phyloP scores from a whole-genome alignment of 2,888 invertebrate species.

The Bursaphelenchus okinawaensis region DNA sequence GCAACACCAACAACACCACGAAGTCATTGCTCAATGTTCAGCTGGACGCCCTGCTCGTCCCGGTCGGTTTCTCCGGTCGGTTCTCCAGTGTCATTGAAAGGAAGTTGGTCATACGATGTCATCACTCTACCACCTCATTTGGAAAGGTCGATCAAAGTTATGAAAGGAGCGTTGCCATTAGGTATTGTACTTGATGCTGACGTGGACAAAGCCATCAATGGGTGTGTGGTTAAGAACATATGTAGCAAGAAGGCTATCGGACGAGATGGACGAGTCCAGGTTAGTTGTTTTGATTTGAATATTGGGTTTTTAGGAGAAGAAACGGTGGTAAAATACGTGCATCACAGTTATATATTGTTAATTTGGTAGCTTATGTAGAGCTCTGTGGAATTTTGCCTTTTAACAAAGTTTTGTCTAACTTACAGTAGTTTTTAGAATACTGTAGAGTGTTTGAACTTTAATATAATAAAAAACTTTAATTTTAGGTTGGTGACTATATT shows the following conservation, averaged over 20 bases:
- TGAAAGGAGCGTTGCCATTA: conserved; percentile 64
- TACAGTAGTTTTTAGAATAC: neutral
- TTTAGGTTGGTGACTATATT: conserved; percentile 63
- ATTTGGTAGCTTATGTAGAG: neutral
- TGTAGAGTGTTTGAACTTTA: neutral
- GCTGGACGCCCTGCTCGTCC: conserved; percentile 49
- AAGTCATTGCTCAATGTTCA: conserved; percentile 55
- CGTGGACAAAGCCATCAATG: conserved; percentile 65
- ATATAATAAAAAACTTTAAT: conserved; percentile 14
- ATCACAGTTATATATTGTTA: neutral
- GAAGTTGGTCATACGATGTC: conserved; percentile 52
- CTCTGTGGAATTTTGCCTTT: neutral
- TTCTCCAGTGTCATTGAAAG: conserved; percentile 42
- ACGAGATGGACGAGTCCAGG: conserved; percentile 64
- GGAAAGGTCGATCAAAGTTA: conserved; percentile 64
- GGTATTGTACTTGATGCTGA: conserved; percentile 64
- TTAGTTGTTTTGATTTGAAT: conserved; percentile 15
- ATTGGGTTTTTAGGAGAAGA: too few relatives aligned
- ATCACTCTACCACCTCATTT: conserved; percentile 57
- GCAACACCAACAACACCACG: conserved; percentile 33
- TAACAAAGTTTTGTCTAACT: conserved; percentile 20
- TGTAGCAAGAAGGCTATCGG: conserved; percentile 63
- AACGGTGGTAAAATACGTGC: neutral
- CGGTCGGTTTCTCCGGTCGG: conserved; percentile 52
- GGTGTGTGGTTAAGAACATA: conserved; percentile 63